Evolutionary conservation across 2,797 vertebrate species (phyloP).

Genomic region (Acomys russatus): DNA sequence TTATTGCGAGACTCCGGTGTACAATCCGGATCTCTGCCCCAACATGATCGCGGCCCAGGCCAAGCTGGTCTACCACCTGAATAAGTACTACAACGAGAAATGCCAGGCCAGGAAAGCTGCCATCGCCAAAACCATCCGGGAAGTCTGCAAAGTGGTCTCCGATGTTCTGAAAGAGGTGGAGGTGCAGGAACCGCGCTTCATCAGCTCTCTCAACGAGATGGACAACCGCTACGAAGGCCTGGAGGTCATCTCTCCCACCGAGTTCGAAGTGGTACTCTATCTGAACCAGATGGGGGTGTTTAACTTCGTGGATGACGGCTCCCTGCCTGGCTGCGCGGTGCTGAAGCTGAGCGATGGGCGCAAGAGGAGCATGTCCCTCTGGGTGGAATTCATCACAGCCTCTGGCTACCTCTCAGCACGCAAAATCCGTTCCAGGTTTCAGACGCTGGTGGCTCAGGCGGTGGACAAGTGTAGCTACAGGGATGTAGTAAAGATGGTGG

Average conservation of each 20-base stretch:
- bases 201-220: slow-evolving; percentile 95
- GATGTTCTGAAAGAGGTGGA: slow-evolving; percentile 95
- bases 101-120: slow-evolving; percentile 95
- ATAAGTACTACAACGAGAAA: slow-evolving; percentile 96
- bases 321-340: slow-evolving; percentile 94
- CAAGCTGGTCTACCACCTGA: slow-evolving; percentile 95
- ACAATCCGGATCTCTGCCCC: slow-evolving; percentile 97
- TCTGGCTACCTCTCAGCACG: slow-evolving; percentile 95
- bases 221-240: slow-evolving; percentile 95
- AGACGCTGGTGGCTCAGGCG: slow-evolving; percentile 95
- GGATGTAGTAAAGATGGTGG: slow-evolving; percentile 95
- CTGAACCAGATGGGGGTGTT: slow-evolving; percentile 96
- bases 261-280: slow-evolving; percentile 95
- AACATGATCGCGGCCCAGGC: slow-evolving; percentile 97
- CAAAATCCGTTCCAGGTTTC: slow-evolving; percentile 94
- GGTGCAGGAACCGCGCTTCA: slow-evolving; percentile 95
- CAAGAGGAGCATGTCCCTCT: slow-evolving; percentile 95
- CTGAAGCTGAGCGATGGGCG: slow-evolving; percentile 95
- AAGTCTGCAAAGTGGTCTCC: slow-evolving; percentile 95
- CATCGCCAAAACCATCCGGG: slow-evolving; percentile 94
- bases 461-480: slow-evolving; percentile 96
- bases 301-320: slow-evolving; percentile 96
- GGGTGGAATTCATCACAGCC: slow-evolving; percentile 96
- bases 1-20: slow-evolving; percentile 97
- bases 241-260: slow-evolving; percentile 94